A percentile compares a stretch with the other conserved stretches of the same genome.
Conservation (phyloP, 2,888 invertebrate species). For the Pseudococcus viburni region DNA sequence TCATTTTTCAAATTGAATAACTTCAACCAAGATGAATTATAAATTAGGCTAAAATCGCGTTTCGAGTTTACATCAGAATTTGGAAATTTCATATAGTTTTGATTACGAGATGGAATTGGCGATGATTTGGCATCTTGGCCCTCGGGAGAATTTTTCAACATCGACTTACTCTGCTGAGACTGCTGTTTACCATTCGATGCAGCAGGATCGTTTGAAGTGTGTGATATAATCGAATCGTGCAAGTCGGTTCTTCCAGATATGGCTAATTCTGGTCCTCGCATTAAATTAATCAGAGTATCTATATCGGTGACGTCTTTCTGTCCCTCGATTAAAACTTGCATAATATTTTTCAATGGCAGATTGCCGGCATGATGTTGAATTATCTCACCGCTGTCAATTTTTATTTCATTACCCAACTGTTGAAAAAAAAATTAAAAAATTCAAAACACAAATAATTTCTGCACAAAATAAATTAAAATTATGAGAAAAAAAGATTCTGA, state of each 20-base stretch:
- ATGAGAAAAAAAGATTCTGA: background rate
- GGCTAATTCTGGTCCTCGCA: conserved; percentile 76
- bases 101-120: background rate
- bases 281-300: conserved; percentile 74
- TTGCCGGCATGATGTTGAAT: conserved; percentile 71
- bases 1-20: conserved; percentile 50
- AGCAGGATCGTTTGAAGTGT: background rate
- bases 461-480: background rate
- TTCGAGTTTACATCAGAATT: background rate
- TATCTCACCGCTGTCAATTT: background rate
- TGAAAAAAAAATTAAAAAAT: background rate
- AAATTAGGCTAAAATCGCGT: conserved; percentile 16
- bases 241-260: conserved; percentile 77
- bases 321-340: conserved; percentile 74
- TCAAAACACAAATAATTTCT: background rate
- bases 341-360: conserved; percentile 68
- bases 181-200: background rate
- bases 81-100: background rate
- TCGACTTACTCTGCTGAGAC: background rate
- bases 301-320: conserved; percentile 75
- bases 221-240: conserved; percentile 71
- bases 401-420: background rate
- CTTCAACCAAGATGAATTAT: conserved; percentile 34
- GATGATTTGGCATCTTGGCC: background rate
- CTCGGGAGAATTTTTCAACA: background rate